Conservation (phyloP, 2,113 vertebrate genomes). For the Hydrolagus affinis region DNA sequence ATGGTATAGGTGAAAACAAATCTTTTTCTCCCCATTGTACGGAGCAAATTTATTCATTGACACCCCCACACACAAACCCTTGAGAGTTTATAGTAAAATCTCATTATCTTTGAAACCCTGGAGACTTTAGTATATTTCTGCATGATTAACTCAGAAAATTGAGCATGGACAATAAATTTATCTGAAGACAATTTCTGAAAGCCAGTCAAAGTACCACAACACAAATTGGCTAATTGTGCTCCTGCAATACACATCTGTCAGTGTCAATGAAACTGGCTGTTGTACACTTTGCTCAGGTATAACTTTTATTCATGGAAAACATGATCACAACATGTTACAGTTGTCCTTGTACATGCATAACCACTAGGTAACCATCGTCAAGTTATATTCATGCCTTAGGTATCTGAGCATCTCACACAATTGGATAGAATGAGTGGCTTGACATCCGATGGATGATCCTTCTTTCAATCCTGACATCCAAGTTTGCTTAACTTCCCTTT, state of each 20-base stretch:
- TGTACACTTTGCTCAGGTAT: not conserved
- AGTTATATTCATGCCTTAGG: not conserved
- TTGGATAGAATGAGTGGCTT: too few species aligned
- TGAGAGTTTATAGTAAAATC: not conserved
- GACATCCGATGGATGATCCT: too few species aligned
- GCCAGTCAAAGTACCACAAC: not conserved
- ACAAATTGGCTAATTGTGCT: slow-evolving; percentile 25
- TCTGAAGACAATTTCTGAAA: not conserved
- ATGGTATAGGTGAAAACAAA: not conserved
- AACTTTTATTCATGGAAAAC: not conserved
- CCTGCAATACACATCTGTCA: not conserved
- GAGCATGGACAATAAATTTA: not conserved
- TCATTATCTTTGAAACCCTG: slow-evolving; percentile 10
- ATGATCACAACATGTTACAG: not conserved
- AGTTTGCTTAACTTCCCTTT: too few species aligned
- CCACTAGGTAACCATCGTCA: not conserved
- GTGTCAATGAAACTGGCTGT: not conserved
- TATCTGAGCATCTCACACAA: too few species aligned
- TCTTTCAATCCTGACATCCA: too few species aligned
- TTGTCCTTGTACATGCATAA: not conserved
- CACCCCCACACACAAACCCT: not conserved
- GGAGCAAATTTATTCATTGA: slow-evolving; percentile 24
- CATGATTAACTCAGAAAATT: slow-evolving; percentile 9
- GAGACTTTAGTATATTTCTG: slow-evolving; percentile 17
- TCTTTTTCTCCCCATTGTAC: not conserved